Percentiles rank a stretch among this genome's conserved stretches.
These are phyloP conservation scores for Hippocampus abdominalis DNA, from an alignment of 2,113 vertebrate species.

Conservation along the genomic window DNA sequence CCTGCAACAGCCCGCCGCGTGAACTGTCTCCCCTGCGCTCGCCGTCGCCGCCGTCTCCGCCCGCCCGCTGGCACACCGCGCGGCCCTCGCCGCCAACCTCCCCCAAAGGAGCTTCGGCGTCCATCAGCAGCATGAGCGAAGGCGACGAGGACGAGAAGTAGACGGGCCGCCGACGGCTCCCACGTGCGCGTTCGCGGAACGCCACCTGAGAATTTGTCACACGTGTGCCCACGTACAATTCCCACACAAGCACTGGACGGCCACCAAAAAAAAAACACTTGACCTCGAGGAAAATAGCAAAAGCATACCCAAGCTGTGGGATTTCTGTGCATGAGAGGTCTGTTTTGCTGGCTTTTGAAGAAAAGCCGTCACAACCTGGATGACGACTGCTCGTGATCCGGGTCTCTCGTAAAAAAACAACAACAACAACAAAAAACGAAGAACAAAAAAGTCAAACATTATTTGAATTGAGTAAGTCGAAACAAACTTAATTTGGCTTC, in stretches of 20 bases:
- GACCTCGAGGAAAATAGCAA: constrained; percentile 28
- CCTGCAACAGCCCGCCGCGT: constrained; percentile 85
- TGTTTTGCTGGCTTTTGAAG: constrained; percentile 24
- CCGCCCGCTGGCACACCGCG: constrained; percentile 79
- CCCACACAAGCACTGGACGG: constrained; percentile 32
- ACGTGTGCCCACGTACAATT: constrained; percentile 18
- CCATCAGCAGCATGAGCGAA: constrained; percentile 92
- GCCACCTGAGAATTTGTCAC: constrained; percentile 34
- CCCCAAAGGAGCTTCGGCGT: constrained; percentile 88
- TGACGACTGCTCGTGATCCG: constrained; percentile 13
- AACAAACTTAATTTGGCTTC: no score
- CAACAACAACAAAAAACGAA: no score
- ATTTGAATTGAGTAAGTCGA: no score
- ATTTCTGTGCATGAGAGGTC: constrained; percentile 30
- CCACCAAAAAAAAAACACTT: constrained; percentile 30
- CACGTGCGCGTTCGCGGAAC: constrained; percentile 13
- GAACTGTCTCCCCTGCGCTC: constrained; percentile 89
- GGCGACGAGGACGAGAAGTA: constrained; percentile 92
- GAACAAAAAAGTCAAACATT: no score
- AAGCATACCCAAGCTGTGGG: constrained; percentile 31
- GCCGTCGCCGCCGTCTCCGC: constrained; percentile 79
- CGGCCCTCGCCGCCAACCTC: constrained; percentile 77
- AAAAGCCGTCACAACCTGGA: constrained; percentile 50
- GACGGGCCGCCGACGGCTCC: constrained; percentile 33
- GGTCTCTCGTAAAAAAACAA: constrained; percentile 5